Base-by-base conservation (phyloP, 2,888 invertebrate genomes). In the Diloba caeruleocephala region DNA sequence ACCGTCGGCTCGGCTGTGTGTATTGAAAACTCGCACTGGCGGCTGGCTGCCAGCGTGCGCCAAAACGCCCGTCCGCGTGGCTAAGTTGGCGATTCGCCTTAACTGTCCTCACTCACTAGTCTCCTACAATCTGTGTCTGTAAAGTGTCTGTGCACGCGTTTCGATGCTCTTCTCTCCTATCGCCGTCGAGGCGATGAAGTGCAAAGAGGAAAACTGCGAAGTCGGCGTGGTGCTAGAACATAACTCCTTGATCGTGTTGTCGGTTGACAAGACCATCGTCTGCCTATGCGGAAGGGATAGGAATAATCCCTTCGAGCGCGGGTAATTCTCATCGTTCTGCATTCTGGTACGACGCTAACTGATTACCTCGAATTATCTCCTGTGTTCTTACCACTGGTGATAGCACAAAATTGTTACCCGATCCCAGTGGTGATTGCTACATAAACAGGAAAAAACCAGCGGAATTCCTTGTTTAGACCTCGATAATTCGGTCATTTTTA, bases 181-280 rank as follows among this genome's bases (percentile, higher is more conserved):
- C 92, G 92, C 91, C 90, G 87, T 85, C 61, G 90, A 90, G 89
- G 92, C 93, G 93, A 94, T 94, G 94, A 93, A 93, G 93, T 94
- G 94, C 87, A 93, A 93, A 89, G 93, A 92, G 90, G 93, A 91
- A 87, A 93, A 93, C 83, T 94, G 93, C 80, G 94, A 94, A 84
- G 93, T 94, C 64, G 94, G 93, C 81, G 92, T 93, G 84, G 87
- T 94, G 74, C 88, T 92, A 76, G 93, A 92, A 78, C 91, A 88
- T 85, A 92, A 93, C 82, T 93, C 93, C 52, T 76, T 94, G 84
- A 94, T 94, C 74, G 93, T 94, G 77, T 85, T 94, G 60, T 90
- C 93, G 17, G 87, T 92, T 71, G 87, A 94, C 86, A 93, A 93
- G 85, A 92, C 93, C 74, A 94, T 94, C 81, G 88, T 94, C 83